Percentiles rank a stretch among this genome's conserved stretches.
Conservation (phyloP, 2,113 vertebrate species). For the Amphilophus citrinellus region DNA sequence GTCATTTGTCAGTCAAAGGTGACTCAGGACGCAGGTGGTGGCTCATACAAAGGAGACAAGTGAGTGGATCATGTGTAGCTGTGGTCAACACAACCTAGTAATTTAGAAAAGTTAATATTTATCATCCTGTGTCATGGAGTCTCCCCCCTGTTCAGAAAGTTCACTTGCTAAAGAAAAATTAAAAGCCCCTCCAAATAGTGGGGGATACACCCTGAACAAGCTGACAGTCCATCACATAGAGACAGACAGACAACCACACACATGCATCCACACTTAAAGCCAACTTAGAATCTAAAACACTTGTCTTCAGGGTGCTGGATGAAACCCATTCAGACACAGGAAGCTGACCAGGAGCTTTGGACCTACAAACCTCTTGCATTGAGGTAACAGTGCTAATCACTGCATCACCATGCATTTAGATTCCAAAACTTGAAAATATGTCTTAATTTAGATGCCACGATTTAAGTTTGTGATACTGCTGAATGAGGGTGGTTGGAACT, state of each 20-base stretch:
- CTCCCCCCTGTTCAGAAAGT: not conserved
- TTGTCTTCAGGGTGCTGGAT: too few species aligned
- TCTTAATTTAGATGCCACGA: not conserved
- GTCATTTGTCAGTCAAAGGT: conserved; percentile 65
- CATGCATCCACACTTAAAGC: not conserved
- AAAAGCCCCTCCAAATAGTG: not conserved
- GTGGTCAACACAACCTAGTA: not conserved
- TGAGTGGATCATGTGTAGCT: not conserved
- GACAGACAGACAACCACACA: not conserved
- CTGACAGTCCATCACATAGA: not conserved
- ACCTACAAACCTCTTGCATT: not conserved
- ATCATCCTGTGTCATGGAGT: conserved; percentile 13
- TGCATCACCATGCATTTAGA: not conserved
- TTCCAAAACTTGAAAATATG: not conserved
- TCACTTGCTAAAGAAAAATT: not conserved
- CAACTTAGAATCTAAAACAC: not conserved
- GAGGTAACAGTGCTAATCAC: not conserved
- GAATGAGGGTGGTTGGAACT: not conserved
- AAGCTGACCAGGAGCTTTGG: not conserved
- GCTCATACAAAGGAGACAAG: conserved; percentile 19
- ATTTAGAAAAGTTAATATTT: conserved; percentile 55
- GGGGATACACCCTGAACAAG: not conserved
- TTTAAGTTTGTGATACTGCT: not conserved
- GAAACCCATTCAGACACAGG: not conserved
- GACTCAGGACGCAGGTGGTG: conserved; percentile 31